Evolutionary conservation across 1,140 invertebrate species (phyloP), one percentile per base, ranked within the genome.

Genomic region (Battus philenor): DNA sequence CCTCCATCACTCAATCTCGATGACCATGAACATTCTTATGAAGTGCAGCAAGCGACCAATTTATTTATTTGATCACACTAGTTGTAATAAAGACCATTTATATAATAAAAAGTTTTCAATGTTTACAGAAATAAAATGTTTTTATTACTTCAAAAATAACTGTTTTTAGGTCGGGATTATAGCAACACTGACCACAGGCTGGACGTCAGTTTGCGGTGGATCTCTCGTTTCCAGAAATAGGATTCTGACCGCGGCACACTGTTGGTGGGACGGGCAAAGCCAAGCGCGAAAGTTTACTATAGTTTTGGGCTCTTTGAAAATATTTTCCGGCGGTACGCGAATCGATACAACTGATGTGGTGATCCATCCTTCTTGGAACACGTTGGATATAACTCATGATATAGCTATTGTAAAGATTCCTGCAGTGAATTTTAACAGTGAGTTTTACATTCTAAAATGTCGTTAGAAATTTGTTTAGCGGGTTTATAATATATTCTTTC

Each of bases 371-470:
- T 30, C 24, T 12, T 72, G 63, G 62, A 43, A 30, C n/a, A n/a
- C n/a, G n/a, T n/a, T n/a, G n/a, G 74, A 68, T 18, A 59, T 87
- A 9, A 59, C 56, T 7, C 68, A 88, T 62, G 88, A 89, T 51
- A 84, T 89, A 46, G 87, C 87, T 1, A 59, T 89, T 34, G 82
- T 86, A 18, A 78, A 58, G 39, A 86, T 89, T 18, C 47, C 76
- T 2, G 20, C 29, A 3, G 61, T 84, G 0, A 46, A 29, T 8
- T 75, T 49, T 38, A 74, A 32, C 9, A 75, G 76, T 83, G 46
- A 69, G 75, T 72, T 32, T 39, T 31, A 7, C 17, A 26, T n/a
- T n/a, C n/a, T n/a, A n/a, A n/a, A n/a, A n/a, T n/a, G n/a, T n/a
- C n/a, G n/a, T n/a, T n/a, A n/a, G n/a, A n/a, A n/a, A n/a, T n/a